These are phyloP conservation scores for Xylocampa areola DNA, from an alignment of 2,888 invertebrate species.

Conservation along the genomic window DNA sequence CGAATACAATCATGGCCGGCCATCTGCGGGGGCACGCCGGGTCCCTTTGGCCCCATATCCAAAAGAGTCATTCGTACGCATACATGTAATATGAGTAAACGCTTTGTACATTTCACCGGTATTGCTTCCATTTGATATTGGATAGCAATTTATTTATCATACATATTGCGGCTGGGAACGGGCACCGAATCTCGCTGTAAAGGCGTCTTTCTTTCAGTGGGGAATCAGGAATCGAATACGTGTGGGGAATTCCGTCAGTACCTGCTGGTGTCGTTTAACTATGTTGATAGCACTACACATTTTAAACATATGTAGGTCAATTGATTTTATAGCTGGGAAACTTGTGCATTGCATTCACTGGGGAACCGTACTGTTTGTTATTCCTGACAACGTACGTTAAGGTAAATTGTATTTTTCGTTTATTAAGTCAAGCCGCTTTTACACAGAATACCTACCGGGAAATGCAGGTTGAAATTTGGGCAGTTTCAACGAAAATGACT, in stretches of 20 bases:
- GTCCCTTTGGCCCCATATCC: slow-evolving; percentile 48
- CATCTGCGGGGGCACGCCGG: slow-evolving; percentile 38
- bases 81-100: slow-evolving; percentile 81
- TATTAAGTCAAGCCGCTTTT: slow-evolving; percentile 38
- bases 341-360: slow-evolving; percentile 42
- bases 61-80: slow-evolving; percentile 70
- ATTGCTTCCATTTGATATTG: slow-evolving; percentile 89
- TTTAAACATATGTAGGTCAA: slow-evolving; percentile 55
- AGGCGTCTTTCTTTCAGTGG: slow-evolving; percentile 80
- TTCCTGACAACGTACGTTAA: slow-evolving; percentile 45
- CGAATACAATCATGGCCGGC: slow-evolving; percentile 38
- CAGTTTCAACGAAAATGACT: slow-evolving; percentile 17
- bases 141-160: slow-evolving; percentile 90
- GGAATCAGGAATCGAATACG: slow-evolving; percentile 86
- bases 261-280: slow-evolving; percentile 68
- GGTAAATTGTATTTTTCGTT: slow-evolving; percentile 53
- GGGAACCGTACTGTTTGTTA: slow-evolving; percentile 42
- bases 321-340: slow-evolving; percentile 50
- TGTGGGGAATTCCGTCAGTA: slow-evolving; percentile 80
- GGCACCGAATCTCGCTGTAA: slow-evolving; percentile 79
- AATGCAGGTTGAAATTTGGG: slow-evolving; percentile 20
- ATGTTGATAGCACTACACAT: slow-evolving; percentile 62
- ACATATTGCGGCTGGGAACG: slow-evolving; percentile 85
- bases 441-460: slow-evolving; percentile 4
- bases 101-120: slow-evolving; percentile 87